Percentiles rank a stretch among this genome's conserved stretches.
phyloP scores from a whole-genome alignment of 2,888 invertebrate species.

The Drosophila setosimentum region DNA sequence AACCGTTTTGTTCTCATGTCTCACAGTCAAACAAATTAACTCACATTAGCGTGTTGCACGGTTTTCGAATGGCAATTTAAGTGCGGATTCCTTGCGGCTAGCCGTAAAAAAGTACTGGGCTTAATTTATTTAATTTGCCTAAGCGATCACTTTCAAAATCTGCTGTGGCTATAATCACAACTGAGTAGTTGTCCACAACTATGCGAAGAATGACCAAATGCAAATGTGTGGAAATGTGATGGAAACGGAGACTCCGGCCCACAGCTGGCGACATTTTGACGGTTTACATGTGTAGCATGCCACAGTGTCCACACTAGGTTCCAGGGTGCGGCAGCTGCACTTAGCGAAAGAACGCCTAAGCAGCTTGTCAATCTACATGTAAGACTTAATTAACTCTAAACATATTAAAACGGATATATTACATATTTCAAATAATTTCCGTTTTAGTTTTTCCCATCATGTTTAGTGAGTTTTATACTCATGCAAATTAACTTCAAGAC shows the following conservation, averaged over 20 bases:
- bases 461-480: neutral
- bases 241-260: slow-evolving; percentile 14
- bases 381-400: neutral
- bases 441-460: neutral
- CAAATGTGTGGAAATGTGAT: slow-evolving; percentile 37
- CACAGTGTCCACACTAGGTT: slow-evolving; percentile 15
- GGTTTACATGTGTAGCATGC: slow-evolving; percentile 63
- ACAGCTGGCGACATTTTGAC: slow-evolving; percentile 55
- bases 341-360: slow-evolving; percentile 1
- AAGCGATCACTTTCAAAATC: slow-evolving; percentile 62
- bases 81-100: slow-evolving; percentile 50
- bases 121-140: slow-evolving; percentile 67
- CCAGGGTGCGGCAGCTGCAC: slow-evolving; percentile 2
- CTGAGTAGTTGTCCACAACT: slow-evolving; percentile 28
- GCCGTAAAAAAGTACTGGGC: slow-evolving; percentile 28
- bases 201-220: slow-evolving; percentile 61
- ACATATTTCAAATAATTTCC: neutral
- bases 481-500: neutral
- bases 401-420: neutral
- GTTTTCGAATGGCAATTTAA: slow-evolving; percentile 17
- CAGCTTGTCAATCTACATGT: neutral
- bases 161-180: slow-evolving; percentile 20
- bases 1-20: slow-evolving; percentile 43
- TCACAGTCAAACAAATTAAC: slow-evolving; percentile 65
- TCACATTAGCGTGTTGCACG: slow-evolving; percentile 52